Evolutionary conservation across 2,113 vertebrate genomes (phyloP).

Genomic region (Brevimyrus niger): DNA sequence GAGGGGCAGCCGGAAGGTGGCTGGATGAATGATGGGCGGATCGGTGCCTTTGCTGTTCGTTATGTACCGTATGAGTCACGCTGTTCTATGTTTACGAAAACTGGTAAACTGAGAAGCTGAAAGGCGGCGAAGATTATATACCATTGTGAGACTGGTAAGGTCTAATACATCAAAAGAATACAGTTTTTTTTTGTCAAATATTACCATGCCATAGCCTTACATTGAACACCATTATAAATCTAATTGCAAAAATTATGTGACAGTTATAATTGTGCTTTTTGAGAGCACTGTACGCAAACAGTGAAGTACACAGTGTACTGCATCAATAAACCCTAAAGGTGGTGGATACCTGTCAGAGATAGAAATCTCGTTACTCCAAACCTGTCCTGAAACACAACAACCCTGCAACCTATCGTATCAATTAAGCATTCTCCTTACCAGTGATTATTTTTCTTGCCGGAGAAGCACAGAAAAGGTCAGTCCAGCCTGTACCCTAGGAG

Average conservation of each 20-base stretch:
- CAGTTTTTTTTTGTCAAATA: background rate
- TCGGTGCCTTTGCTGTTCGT: background rate
- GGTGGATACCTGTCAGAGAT: conserved; percentile 22
- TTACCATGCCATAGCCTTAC: background rate
- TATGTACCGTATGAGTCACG: background rate
- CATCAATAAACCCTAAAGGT: background rate
- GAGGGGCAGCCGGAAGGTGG: background rate
- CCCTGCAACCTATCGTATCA: conserved; percentile 41
- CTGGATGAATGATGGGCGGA: background rate
- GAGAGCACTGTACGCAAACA: background rate
- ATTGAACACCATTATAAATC: conserved; percentile 16
- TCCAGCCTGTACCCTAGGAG: conserved; percentile 26
- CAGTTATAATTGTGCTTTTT: background rate
- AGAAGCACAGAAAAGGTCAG: conserved; percentile 53
- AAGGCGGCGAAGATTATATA: background rate
- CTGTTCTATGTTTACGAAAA: background rate
- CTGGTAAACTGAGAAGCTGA: background rate
- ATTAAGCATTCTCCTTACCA: conserved; percentile 48
- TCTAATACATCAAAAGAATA: background rate
- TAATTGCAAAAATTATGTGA: background rate
- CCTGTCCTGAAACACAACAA: conserved; percentile 25
- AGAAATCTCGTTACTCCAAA: conserved; percentile 29
- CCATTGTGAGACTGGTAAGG: background rate
- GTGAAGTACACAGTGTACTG: background rate
- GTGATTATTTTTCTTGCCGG: conserved; percentile 32